Base-by-base conservation (phyloP, 2,113 vertebrate genomes). In the Silurus meridionalis region DNA sequence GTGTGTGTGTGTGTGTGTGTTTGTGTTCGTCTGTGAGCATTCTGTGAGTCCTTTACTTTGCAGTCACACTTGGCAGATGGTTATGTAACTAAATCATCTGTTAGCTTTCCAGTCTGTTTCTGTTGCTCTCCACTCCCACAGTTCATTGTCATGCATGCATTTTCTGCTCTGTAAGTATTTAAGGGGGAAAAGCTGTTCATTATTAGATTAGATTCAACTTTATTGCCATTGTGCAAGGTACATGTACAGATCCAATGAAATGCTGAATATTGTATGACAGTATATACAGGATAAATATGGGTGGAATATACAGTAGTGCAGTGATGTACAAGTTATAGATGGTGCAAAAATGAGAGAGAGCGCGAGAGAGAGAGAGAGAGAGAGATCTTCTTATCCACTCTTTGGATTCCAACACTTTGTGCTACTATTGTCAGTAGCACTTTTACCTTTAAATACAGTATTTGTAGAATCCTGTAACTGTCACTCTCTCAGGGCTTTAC, bases 21-120 rank as follows among this genome's bases (percentile, higher is more conserved):
- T 46, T 66, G 48, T 66, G 13, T 75, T 5, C 63, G 71, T 75
- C 2, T 84, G 11, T 61, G 53, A 84, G 82, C 69, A 14, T 84
- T 83, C 82, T 84, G 84, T 82, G 78, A 25, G 74, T 83, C 60
- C 23, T 85, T 64, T 81, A 52, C 67, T 67, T 37, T 77, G 82
- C 66, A 82, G 57, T 71, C 77, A 80, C 80, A 89, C 83, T 58
- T 88, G 86, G 74, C 89, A 88, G 89, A 89, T 89, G 89, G 86
- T 89, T 89, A 89, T 88, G 84, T 88, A 89, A 89, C 86, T 58
- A 80, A 87, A 81, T 89, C 83, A 60, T 80, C 86, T 86, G 84
- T 75, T 81, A 89, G 74, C 80, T 75, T 37, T 82, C 48, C 75
- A 83, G 67, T 77, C 84, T 82, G 80, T 74, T 63, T 86, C 58